phyloP scores from a whole-genome alignment of 2,113 vertebrate genomes.

The Lucifuga dentata region DNA sequence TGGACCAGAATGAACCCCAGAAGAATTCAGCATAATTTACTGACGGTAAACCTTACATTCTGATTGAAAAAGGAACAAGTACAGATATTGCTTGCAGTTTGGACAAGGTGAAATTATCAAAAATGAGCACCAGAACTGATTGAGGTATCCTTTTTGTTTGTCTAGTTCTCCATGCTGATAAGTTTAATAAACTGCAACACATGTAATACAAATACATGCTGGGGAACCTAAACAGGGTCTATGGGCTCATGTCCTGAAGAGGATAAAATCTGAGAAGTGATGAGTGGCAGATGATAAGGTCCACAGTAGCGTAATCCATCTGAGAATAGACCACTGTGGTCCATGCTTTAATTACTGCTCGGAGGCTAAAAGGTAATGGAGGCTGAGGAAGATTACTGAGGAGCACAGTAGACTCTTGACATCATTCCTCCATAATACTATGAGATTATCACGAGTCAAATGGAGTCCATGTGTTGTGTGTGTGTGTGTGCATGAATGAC shows the following conservation, averaged over 20 bases:
- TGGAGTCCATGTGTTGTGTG: background rate
- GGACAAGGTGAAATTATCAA: background rate
- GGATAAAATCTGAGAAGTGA: background rate
- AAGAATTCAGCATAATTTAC: too few relatives aligned
- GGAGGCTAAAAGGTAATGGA: background rate
- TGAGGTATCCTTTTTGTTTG: background rate
- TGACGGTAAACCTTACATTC: too few relatives aligned
- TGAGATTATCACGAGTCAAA: background rate
- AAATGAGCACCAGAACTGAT: background rate
- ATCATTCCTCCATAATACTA: constrained; percentile 3
- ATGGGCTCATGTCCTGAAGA: background rate
- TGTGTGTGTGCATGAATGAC: background rate
- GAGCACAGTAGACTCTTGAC: background rate
- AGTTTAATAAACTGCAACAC: too few relatives aligned
- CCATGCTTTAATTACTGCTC: background rate
- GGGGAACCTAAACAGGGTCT: background rate
- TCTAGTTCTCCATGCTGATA: background rate
- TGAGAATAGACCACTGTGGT: constrained; percentile 32
- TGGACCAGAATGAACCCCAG: too few relatives aligned
- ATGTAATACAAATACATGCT: background rate
- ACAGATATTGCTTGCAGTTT: too few relatives aligned
- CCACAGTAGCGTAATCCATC: constrained; percentile 33
- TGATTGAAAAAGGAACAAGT: too few relatives aligned
- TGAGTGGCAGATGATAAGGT: background rate
- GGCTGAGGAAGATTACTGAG: background rate